A percentile compares a stretch with the other conserved stretches of the same genome.
Conservation (phyloP, 2,797 vertebrate species). For the Morus bassanus region DNA sequence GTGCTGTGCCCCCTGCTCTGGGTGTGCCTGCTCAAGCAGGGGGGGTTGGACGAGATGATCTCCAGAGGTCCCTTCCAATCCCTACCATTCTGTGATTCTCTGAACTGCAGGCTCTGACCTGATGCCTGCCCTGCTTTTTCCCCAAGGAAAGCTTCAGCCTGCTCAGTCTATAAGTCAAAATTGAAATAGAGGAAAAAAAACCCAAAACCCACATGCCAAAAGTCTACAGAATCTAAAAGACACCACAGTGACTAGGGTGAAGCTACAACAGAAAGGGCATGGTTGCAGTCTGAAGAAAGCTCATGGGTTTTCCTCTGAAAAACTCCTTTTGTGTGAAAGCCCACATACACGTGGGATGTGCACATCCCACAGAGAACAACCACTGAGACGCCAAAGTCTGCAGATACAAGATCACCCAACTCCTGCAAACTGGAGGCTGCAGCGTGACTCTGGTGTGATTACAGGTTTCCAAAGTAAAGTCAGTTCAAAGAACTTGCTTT, state of each 20-base stretch:
- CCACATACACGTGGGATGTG: rapidly evolving
- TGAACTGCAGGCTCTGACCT: neutral
- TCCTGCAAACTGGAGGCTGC: neutral
- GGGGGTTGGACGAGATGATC: too few relatives aligned
- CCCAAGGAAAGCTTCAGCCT: neutral
- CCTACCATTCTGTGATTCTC: too few relatives aligned
- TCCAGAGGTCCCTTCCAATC: too few relatives aligned
- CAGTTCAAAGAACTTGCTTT: neutral
- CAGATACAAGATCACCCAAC: neutral
- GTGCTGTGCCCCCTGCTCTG: too few relatives aligned
- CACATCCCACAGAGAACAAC: neutral
- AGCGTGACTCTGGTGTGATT: neutral
- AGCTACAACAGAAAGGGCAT: neutral
- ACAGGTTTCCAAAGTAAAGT: neutral
- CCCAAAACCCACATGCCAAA: neutral
- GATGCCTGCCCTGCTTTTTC: neutral
- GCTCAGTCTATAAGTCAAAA: neutral
- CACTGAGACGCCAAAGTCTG: neutral
- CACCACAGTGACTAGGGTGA: neutral
- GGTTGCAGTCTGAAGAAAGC: neutral
- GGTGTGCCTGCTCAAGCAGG: too few relatives aligned
- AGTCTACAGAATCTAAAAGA: neutral
- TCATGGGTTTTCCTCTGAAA: rapidly evolving
- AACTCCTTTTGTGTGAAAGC: neutral
- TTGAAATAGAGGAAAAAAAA: neutral